Evolutionary conservation across 2,888 invertebrate genomes (phyloP).

Genomic region (Drosophila tripunctata): DNA sequence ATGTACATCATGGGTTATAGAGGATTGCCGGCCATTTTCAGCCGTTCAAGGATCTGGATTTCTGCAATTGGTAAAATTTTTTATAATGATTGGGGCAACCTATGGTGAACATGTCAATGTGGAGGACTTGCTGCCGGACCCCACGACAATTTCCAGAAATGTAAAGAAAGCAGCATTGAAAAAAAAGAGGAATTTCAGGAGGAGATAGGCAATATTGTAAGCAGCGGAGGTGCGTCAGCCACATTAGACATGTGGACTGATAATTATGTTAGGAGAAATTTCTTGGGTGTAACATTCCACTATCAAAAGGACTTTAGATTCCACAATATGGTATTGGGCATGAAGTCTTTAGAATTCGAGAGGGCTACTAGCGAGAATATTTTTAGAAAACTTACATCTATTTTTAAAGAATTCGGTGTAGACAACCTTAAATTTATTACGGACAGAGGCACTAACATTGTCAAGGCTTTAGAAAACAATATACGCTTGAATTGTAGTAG

Average conservation of each 20-base stretch:
- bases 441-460: background rate
- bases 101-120: background rate
- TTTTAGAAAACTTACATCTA: background rate
- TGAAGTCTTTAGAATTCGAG: background rate
- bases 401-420: background rate
- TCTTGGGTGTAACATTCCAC: background rate
- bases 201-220: background rate
- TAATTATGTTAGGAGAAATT: background rate
- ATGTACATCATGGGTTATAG: background rate
- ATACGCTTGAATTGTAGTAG: no score
- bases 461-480: no score
- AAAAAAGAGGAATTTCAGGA: background rate
- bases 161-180: background rate
- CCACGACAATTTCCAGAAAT: background rate
- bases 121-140: background rate
- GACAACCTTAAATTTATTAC: background rate
- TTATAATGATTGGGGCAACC: background rate
- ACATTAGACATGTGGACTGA: background rate
- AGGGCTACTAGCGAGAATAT: background rate
- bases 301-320: background rate
- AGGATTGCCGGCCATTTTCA: conserved; percentile 8
- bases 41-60: conserved; percentile 1
- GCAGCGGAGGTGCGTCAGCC: background rate
- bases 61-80: background rate
- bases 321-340: background rate